Conservation (phyloP, 2,113 vertebrate genomes). For the Platycercus adscitus region DNA sequence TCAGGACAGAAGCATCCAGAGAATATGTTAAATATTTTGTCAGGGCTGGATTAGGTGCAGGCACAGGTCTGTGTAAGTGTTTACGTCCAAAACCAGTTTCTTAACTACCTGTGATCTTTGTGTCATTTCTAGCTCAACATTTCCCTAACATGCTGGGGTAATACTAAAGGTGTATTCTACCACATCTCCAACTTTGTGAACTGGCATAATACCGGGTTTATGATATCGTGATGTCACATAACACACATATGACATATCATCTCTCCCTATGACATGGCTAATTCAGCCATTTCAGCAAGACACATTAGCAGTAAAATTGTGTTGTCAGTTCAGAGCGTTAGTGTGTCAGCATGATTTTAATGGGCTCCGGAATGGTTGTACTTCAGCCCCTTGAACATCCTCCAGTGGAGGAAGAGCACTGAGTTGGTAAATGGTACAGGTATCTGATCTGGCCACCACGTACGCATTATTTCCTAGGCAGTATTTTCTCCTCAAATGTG, state of each 20-base stretch:
- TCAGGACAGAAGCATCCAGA: background rate
- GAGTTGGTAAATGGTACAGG: background rate
- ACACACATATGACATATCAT: background rate
- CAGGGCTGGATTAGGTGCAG: background rate
- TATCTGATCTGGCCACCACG: background rate
- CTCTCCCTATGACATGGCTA: background rate
- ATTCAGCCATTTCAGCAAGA: background rate
- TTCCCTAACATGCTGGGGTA: background rate
- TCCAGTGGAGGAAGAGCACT: background rate
- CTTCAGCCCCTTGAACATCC: background rate
- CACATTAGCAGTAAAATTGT: background rate
- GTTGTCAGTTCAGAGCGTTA: background rate
- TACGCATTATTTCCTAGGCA: background rate
- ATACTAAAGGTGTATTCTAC: background rate
- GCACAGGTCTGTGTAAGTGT: background rate
- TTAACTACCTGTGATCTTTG: background rate
- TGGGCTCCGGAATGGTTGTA: background rate
- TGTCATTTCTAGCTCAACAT: background rate
- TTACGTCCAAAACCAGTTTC: background rate
- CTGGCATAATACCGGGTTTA: background rate
- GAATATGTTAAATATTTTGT: background rate
- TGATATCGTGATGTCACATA: background rate
- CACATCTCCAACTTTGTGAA: background rate
- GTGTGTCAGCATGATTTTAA: background rate
- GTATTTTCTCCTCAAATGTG: background rate